phyloP scores from a whole-genome alignment of 2,113 vertebrate species.

The Hippocampus guttulatus region DNA sequence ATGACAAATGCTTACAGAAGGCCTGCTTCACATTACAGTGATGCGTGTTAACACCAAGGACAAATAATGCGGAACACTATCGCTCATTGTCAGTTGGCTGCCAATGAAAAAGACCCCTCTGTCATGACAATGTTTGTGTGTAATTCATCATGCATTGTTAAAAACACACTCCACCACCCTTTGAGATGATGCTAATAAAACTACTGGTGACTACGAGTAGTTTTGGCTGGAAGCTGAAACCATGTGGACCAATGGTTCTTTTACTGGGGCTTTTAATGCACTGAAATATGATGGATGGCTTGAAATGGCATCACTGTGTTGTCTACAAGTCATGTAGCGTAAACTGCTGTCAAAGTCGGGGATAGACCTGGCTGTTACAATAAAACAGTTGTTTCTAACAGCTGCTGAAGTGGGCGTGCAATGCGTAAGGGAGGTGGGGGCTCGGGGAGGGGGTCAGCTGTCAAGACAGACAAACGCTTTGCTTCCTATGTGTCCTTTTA shows the following conservation, averaged over 20 bases:
- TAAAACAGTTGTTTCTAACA: slow-evolving; percentile 67
- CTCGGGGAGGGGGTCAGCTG: slow-evolving; percentile 59
- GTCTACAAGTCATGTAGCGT: background rate
- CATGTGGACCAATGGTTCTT: background rate
- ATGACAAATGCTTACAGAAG: slow-evolving; percentile 33
- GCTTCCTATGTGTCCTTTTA: slow-evolving; percentile 65
- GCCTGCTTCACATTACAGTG: slow-evolving; percentile 28
- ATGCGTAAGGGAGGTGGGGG: slow-evolving; percentile 3
- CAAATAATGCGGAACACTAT: slow-evolving; percentile 1
- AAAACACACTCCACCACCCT: background rate
- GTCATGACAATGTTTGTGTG: background rate
- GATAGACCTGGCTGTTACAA: slow-evolving; percentile 26
- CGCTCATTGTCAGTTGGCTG: background rate
- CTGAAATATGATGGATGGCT: background rate
- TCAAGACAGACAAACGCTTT: slow-evolving; percentile 51
- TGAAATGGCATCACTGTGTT: background rate
- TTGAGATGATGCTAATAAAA: slow-evolving; percentile 1
- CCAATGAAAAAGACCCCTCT: slow-evolving; percentile 4
- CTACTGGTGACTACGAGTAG: background rate
- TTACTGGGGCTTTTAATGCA: background rate
- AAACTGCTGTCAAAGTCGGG: slow-evolving; percentile 28
- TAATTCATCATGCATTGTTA: background rate
- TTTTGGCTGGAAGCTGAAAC: background rate
- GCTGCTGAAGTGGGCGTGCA: slow-evolving; percentile 47
- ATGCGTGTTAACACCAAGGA: slow-evolving; percentile 12